These are phyloP conservation scores for Polyploca ridens DNA, from an alignment of 2,888 invertebrate species.

Conservation along the genomic window DNA sequence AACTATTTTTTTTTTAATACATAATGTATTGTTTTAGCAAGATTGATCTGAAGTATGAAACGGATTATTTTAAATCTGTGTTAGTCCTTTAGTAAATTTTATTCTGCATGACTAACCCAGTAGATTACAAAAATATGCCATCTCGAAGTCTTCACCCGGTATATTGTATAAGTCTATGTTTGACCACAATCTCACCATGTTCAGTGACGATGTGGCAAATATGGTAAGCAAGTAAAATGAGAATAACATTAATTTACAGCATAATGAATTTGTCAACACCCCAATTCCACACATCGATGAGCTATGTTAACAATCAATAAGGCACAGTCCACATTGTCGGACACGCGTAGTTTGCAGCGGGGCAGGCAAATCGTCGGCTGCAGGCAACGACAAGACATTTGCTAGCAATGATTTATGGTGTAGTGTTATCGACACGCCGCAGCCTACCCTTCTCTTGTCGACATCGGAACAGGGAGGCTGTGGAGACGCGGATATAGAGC, in stretches of 20 bases:
- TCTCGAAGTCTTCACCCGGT: too few species aligned
- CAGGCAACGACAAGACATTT: slow-evolving; percentile 78
- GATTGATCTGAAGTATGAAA: too few species aligned
- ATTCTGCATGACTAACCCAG: too few species aligned
- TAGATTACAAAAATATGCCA: too few species aligned
- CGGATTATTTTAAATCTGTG: too few species aligned
- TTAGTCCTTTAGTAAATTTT: too few species aligned
- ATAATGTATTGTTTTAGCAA: too few species aligned
- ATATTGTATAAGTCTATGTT: too few species aligned
- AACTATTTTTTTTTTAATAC: too few species aligned
- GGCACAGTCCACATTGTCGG: slow-evolving; percentile 27
- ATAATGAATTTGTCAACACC: slow-evolving; percentile 11
- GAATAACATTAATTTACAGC: neutral
- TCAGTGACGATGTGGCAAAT: too few species aligned
- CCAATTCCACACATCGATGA: slow-evolving; percentile 29
- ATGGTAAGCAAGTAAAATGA: neutral
- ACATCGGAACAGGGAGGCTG: slow-evolving; percentile 30
- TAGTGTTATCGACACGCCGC: slow-evolving; percentile 80
- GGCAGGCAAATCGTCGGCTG: slow-evolving; percentile 73
- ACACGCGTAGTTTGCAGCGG: slow-evolving; percentile 38
- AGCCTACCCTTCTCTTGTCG: slow-evolving; percentile 73
- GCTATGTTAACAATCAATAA: slow-evolving; percentile 30
- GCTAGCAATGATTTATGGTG: slow-evolving; percentile 78
- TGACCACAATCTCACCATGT: too few species aligned
- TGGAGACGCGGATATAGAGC: slow-evolving; percentile 31